Conservation (phyloP, 2,888 invertebrate species). For the Cheilosia vernalis region DNA sequence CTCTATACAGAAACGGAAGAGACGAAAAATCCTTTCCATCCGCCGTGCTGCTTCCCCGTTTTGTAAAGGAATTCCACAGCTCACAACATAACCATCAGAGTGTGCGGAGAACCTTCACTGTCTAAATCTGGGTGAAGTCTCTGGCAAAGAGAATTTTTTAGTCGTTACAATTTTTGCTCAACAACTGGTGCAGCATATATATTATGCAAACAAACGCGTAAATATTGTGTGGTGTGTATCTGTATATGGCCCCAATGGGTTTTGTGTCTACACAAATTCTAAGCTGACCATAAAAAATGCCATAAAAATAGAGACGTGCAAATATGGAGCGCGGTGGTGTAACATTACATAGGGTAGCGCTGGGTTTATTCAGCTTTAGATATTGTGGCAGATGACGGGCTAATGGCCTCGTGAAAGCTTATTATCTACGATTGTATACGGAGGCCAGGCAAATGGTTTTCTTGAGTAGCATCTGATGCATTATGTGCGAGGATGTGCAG, state of each 20-base stretch:
- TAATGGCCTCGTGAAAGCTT: background rate
- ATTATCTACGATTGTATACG: background rate
- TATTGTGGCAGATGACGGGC: background rate
- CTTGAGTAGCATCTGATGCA: background rate
- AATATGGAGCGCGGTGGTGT: conserved; percentile 29
- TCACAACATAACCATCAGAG: conserved; percentile 18
- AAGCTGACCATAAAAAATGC: conserved; percentile 37
- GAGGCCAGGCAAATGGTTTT: background rate
- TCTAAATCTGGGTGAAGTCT: conserved; percentile 46
- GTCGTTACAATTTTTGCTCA: conserved; percentile 33
- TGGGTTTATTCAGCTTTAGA: background rate
- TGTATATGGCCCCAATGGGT: background rate
- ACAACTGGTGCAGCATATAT: conserved; percentile 42
- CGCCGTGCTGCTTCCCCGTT: background rate
- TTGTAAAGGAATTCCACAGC: background rate
- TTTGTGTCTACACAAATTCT: conserved; percentile 25
- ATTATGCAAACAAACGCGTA: background rate
- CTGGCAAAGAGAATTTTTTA: conserved; percentile 47
- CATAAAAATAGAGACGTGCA: conserved; percentile 1
- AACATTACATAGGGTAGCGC: conserved; percentile 25
- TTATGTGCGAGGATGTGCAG: background rate
- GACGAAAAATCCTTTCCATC: conserved; percentile 15
- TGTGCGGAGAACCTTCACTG: conserved; percentile 19
- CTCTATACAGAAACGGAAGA: background rate
- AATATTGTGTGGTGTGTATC: background rate